Conservation (phyloP, 2,888 invertebrate genomes). For the Meiosimyza decipiens region DNA sequence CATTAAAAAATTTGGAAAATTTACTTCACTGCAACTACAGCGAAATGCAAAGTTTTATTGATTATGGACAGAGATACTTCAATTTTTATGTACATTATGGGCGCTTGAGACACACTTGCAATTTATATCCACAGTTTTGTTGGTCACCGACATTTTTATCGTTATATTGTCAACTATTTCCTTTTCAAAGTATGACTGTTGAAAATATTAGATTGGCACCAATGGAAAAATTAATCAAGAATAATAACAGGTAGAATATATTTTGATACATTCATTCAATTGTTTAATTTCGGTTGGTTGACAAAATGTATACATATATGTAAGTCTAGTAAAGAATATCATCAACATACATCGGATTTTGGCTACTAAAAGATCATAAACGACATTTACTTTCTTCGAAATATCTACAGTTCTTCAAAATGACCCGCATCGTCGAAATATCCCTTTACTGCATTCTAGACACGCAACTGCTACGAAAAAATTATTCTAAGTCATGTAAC, state of each 20-base stretch:
- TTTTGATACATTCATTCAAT: background rate
- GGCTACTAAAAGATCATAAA: no score
- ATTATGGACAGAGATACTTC: slow-evolving; percentile 9
- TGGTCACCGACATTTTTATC: slow-evolving; percentile 29
- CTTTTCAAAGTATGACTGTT: slow-evolving; percentile 30
- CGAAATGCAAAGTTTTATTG: slow-evolving; percentile 2
- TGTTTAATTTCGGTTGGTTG: no score
- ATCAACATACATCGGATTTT: no score
- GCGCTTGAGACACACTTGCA: slow-evolving; percentile 26
- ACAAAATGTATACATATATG: no score
- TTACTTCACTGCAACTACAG: slow-evolving; percentile 33
- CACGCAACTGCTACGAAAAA: no score
- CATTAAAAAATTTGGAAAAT: slow-evolving; percentile 11
- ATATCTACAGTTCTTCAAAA: no score
- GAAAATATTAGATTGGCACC: slow-evolving; percentile 13
- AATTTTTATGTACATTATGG: slow-evolving; percentile 30
- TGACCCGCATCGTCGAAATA: no score
- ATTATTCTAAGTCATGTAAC: no score
- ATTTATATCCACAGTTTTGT: slow-evolving; percentile 22
- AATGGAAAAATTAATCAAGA: slow-evolving; percentile 18
- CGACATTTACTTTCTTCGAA: no score
- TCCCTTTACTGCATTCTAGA: no score
- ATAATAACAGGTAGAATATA: slow-evolving; percentile 26
- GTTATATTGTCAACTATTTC: slow-evolving; percentile 28
- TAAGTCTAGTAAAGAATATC: no score